Evolutionary conservation across 2,113 vertebrate genomes (phyloP), one percentile per base, ranked within the genome.

Genomic region (Abramis brama): DNA sequence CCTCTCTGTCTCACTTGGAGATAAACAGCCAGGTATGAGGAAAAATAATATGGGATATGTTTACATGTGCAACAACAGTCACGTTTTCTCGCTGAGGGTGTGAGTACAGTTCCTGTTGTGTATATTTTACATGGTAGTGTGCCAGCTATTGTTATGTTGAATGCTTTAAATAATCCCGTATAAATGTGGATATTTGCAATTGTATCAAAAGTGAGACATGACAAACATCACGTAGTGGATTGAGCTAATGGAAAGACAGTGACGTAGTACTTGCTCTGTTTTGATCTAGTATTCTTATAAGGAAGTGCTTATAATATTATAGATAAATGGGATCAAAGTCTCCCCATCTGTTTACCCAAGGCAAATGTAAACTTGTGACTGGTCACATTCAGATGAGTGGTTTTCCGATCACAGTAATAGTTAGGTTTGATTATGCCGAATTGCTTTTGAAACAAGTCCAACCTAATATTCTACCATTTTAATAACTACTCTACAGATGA

Each of bases 281-380:
- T 12, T 76, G 33, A 27, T 82, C 47, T 52, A 66, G 45, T 71
- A 27, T 27, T 45, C 59, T 60, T 62, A 79, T 39, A 33, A 79
- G 83, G 83, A 88, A 88, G 87, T 64, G 13, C 27, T 81, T 23
- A 19, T 45, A 23, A 27, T 66, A 50, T 88, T 30, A 71, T 39
- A 30, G 33, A 43, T 52, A 64, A 59, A 85, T 83, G 79, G 45
- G 79, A 27, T 45, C 83, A 86, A 86, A 83, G 87, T 88, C 52
- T 62, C 21, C 27, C 6, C 13, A 57, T 70, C 50, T 82, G 59
- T 70, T 77, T 85, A 68, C 47, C 64, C 12, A 78, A 23, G 73
- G 47, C 70, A 68, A 8, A 13, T 30, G n/a, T 43, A 79, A 13
- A 50, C 15, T n/a, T 12, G 5, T 66, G 12, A 78, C 9, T 45